Evolutionary conservation across 2,888 invertebrate species (phyloP).

Genomic region (Sarcophaga subvicina): DNA sequence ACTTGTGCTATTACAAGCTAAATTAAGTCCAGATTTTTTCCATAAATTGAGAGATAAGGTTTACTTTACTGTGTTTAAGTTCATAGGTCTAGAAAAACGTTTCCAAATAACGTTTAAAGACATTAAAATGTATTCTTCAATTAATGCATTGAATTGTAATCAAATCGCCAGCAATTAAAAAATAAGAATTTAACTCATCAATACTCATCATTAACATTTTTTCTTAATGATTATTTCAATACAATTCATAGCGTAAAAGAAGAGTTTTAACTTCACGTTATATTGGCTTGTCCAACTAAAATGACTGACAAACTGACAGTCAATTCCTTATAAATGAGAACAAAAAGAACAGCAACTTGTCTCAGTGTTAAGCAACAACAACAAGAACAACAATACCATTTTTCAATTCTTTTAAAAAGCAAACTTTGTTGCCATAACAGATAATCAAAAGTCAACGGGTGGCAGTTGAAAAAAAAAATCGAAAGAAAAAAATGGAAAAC

Average conservation of each 20-base stretch:
- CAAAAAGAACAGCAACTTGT: slow-evolving; percentile 35
- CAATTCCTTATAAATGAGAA: slow-evolving; percentile 9
- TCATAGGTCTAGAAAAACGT: too few relatives aligned
- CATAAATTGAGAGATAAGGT: too few relatives aligned
- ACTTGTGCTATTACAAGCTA: too few relatives aligned
- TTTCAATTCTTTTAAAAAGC: slow-evolving; percentile 21
- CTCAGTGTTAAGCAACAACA: slow-evolving; percentile 25
- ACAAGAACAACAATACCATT: not conserved
- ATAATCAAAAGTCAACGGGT: slow-evolving; percentile 71
- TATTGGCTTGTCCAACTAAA: slow-evolving; percentile 13
- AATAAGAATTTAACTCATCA: slow-evolving; percentile 36
- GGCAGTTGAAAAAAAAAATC: slow-evolving; percentile 55
- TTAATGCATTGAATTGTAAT: not conserved
- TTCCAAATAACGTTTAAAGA: not conserved
- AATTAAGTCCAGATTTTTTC: too few relatives aligned
- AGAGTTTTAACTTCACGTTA: too few relatives aligned
- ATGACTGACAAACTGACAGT: slow-evolving; percentile 15
- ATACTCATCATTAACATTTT: slow-evolving; percentile 46
- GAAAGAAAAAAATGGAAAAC: not conserved
- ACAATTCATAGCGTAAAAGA: slow-evolving; percentile 10
- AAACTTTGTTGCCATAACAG: slow-evolving; percentile 66
- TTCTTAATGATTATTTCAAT: slow-evolving; percentile 44
- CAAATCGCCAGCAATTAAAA: slow-evolving; percentile 49
- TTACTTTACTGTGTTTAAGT: too few relatives aligned
- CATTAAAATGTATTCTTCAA: not conserved